Evolutionary conservation across 2,797 vertebrate species (phyloP).

Genomic region (Falco berigora): DNA sequence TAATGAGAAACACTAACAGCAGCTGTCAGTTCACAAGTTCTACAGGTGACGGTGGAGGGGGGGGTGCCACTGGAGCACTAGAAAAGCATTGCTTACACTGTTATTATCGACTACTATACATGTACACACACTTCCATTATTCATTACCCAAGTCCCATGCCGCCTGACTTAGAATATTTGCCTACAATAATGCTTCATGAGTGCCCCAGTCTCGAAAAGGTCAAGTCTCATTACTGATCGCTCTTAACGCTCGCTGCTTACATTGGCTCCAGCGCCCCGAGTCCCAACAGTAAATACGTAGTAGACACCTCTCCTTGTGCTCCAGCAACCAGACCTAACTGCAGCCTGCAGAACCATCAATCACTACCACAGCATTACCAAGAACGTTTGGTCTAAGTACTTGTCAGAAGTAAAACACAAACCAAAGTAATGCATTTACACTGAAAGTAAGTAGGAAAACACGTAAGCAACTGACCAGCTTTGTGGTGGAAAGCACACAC

Average conservation of each 20-base stretch:
- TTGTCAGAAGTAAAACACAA: not conserved
- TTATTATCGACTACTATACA: not conserved
- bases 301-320: not conserved
- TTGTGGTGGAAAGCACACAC: not conserved
- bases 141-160: not conserved
- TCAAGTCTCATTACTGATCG: not conserved
- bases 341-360: not conserved
- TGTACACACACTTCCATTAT: not conserved
- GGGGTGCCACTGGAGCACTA: not conserved
- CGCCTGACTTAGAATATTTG: not conserved
- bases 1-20: not conserved
- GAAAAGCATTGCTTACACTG: not conserved
- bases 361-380: not conserved
- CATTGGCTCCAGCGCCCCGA: not conserved
- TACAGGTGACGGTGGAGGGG: not conserved
- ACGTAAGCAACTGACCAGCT: not conserved
- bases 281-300: not conserved
- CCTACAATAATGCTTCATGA: not conserved
- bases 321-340: not conserved
- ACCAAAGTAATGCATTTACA: not conserved
- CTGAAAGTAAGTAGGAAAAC: not conserved
- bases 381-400: not conserved
- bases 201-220: not conserved
- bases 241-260: not conserved
- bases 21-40: not conserved